Evolutionary conservation across 2,113 vertebrate genomes (phyloP), one percentile per base, ranked within the genome.

Genomic region (Alosa alosa): DNA sequence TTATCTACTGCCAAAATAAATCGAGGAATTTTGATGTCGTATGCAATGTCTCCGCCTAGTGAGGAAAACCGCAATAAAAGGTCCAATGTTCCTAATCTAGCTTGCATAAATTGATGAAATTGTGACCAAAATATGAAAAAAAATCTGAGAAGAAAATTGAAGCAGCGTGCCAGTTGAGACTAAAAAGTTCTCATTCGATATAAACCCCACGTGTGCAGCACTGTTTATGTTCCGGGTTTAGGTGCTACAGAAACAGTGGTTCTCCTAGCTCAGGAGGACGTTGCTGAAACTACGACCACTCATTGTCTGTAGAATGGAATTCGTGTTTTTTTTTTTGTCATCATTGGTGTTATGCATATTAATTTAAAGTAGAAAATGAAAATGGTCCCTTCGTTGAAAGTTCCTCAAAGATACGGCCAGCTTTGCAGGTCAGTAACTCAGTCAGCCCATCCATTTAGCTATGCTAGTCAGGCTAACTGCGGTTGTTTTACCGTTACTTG

Each of bases 321-420:
- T 17, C 17, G 52, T 55, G 17, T 55, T 3, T 18, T 6, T 4
- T 55, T 15, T 55, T 3, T 18, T 6, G 20, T 60, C 55, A 60
- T 22, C 41, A 44, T 44, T 44, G 41, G 41, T 44, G 41, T 44
- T 44, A 20, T 60, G 55, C 55, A 60, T 15, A 5, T 78, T 15
- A 78, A 15, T 78, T 78, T 39, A 5, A 36, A 36, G 31, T 36
- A 39, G 72, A 50, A 83, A 39, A 95, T 95, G 94, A 91, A 91
- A 8, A 0, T 18, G 0, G 82, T 93, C 4, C 91, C 91, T 1
- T 94, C 90, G 31, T 87, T 95, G 50, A 93, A 92, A 60, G 95
- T 95, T 52, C 88, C 90, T 3, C 87, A 84, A 20, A 85, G 92
- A 84, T 85, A 92, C 20, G 91, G 93, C 1, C 93, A 95, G 68